phyloP scores from a whole-genome alignment of 2,113 vertebrate genomes.

The Platycercus adscitus region DNA sequence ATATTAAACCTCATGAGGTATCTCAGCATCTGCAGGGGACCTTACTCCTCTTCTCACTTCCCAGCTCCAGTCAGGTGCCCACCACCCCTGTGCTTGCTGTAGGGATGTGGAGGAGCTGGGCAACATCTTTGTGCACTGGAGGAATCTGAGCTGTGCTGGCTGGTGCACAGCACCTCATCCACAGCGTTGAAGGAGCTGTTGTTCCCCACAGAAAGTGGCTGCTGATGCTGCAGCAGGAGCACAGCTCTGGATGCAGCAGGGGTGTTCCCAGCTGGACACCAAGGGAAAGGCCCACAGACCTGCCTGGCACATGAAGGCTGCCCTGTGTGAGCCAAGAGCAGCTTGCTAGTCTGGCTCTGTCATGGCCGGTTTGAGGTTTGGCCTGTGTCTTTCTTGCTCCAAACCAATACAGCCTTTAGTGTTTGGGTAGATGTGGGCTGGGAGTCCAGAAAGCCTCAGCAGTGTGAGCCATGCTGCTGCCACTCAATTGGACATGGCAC shows the following conservation, averaged over 20 bases:
- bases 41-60: neutral
- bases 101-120: neutral
- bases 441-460: neutral
- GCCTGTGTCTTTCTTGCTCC: neutral
- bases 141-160: rapidly evolving
- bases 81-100: neutral
- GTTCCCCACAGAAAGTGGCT: neutral
- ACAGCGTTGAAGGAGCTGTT: rapidly evolving
- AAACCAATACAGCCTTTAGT: neutral
- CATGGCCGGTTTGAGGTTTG: neutral
- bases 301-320: neutral
- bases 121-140: rapidly evolving
- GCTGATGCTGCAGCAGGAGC: neutral
- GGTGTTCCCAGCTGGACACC: neutral
- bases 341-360: neutral
- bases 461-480: neutral
- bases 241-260: neutral
- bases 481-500: rapidly evolving
- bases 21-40: neutral
- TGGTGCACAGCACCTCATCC: rapidly evolving
- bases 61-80: neutral
- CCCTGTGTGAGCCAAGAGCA: neutral
- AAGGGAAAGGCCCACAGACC: neutral
- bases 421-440: neutral
- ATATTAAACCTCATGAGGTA: neutral